phyloP scores from a whole-genome alignment of 37 sponge, comb jelly and placozoan genomes.

The Lycopodina hypogea region DNA sequence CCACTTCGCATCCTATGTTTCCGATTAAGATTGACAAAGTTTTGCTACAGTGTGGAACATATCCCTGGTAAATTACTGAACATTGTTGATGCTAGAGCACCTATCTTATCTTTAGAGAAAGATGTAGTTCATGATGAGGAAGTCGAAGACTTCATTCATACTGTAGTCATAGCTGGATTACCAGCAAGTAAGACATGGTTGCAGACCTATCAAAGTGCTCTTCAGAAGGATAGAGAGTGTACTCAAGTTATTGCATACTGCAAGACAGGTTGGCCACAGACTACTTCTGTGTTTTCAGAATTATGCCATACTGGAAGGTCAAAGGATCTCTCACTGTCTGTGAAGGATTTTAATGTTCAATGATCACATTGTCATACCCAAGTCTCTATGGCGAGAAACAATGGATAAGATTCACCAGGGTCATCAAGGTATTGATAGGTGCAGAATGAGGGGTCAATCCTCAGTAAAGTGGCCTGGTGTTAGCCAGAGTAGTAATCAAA shows the following conservation, averaged over 20 bases:
- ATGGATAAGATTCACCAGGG: conserved; percentile 46
- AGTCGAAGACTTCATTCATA: not conserved
- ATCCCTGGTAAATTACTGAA: conserved; percentile 58
- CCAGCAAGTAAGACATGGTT: not conserved
- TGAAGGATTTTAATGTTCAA: not conserved
- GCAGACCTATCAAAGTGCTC: not conserved
- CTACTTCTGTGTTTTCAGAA: not conserved
- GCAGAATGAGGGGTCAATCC: conserved; percentile 9
- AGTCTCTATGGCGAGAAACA: conserved; percentile 4
- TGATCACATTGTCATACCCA: conserved; percentile 26
- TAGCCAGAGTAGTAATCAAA: not conserved
- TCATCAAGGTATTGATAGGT: conserved; percentile 34
- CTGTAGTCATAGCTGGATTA: not conserved
- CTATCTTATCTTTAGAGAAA: not conserved
- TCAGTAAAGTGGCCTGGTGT: conserved; percentile 57
- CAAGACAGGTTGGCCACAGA: conserved; percentile 20
- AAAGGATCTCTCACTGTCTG: not conserved
- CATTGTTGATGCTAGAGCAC: conserved; percentile 32
- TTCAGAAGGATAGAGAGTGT: not conserved
- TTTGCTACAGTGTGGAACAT: conserved; percentile 11
- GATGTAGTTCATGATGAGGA: conserved; percentile 15
- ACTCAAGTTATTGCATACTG: conserved; percentile 9
- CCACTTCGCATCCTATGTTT: conserved; percentile 32
- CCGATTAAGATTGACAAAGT: too few relatives aligned
- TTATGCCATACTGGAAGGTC: conserved; percentile 25